Evolutionary conservation across 1,140 invertebrate species (phyloP).

Genomic region (Sycophila sp.): DNA sequence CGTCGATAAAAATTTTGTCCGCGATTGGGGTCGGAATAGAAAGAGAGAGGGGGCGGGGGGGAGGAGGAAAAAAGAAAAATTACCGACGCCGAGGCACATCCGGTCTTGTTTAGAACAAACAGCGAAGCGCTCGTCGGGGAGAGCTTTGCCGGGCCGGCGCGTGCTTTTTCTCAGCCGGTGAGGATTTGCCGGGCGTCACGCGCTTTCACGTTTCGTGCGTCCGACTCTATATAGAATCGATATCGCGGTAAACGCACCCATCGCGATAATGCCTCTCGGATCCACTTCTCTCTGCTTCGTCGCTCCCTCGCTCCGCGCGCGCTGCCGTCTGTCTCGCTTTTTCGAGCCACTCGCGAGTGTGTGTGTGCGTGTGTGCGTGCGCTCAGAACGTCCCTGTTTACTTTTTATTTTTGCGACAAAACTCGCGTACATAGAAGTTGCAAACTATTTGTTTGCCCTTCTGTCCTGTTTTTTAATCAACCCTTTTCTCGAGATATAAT

Average conservation of each 20-base stretch:
- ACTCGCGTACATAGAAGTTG: too few relatives aligned
- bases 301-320: neutral
- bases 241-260: constrained; percentile 45
- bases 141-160: constrained; percentile 53
- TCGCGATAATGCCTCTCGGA: constrained; percentile 40
- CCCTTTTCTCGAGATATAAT: too few relatives aligned
- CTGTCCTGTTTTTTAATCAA: too few relatives aligned
- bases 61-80: constrained; percentile 28
- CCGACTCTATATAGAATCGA: constrained; percentile 41
- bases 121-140: constrained; percentile 42
- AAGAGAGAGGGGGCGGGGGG: constrained; percentile 4
- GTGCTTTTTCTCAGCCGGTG: constrained; percentile 60
- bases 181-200: constrained; percentile 54
- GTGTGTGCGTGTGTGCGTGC: too few relatives aligned
- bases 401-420: neutral
- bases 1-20: constrained; percentile 8
- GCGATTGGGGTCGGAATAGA: neutral
- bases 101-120: constrained; percentile 57
- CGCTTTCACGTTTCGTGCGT: constrained; percentile 43
- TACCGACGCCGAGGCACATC: constrained; percentile 34
- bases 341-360: neutral
- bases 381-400: neutral
- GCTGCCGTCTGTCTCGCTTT: constrained; percentile 9
- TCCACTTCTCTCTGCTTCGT: constrained; percentile 42
- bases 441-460: too few relatives aligned